Conservation (phyloP, 2,113 vertebrate genomes). For the Caretta caretta region DNA sequence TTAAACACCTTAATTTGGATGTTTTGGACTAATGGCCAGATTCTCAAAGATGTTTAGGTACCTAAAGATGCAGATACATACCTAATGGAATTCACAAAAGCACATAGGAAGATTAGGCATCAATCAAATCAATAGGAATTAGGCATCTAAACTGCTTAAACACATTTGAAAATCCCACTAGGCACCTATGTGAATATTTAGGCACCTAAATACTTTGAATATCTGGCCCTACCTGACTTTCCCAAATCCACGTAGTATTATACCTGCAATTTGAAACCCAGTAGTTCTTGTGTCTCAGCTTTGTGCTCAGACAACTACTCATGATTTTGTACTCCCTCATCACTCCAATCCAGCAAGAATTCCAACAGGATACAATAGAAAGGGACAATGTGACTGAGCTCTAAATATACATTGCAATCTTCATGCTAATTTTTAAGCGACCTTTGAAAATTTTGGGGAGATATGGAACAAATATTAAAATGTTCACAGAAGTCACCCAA, state of each 20-base stretch:
- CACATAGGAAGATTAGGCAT: background rate
- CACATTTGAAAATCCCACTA: conserved; percentile 10
- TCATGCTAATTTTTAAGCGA: background rate
- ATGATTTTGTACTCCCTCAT: background rate
- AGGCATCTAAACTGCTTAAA: background rate
- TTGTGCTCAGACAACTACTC: rapidly evolving
- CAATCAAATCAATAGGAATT: background rate
- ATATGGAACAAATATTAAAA: conserved; percentile 3
- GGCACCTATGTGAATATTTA: background rate
- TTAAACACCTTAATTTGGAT: background rate
- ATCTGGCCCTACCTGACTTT: background rate
- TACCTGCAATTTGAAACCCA: background rate
- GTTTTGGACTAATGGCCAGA: background rate
- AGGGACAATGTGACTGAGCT: background rate
- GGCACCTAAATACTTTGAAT: background rate
- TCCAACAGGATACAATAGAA: background rate
- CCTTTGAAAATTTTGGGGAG: background rate
- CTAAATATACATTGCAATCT: background rate
- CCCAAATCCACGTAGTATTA: background rate
- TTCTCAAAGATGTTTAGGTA: background rate
- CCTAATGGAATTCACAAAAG: background rate
- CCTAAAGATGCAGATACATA: background rate
- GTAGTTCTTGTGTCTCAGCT: background rate
- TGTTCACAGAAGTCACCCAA: background rate
- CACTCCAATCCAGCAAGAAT: background rate